Evolutionary conservation across 2,113 vertebrate genomes (phyloP).

Genomic region (Tinamus guttatus): DNA sequence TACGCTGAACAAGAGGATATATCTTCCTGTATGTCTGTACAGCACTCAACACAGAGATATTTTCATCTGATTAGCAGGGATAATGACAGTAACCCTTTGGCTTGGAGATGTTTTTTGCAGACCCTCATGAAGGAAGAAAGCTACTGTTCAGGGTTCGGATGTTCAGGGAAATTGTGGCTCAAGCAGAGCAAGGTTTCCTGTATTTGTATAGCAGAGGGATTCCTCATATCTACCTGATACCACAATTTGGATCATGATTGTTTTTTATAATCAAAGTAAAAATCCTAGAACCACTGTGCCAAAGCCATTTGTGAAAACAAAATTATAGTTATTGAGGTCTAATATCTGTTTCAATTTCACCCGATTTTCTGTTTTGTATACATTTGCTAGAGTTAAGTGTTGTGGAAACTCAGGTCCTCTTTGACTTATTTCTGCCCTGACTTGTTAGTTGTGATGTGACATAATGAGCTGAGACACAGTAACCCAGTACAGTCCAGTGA

Average conservation of each 20-base stretch:
- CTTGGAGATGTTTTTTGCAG: neutral
- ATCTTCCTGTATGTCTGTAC: neutral
- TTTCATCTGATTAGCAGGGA: neutral
- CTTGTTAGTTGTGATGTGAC: neutral
- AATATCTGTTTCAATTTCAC: neutral
- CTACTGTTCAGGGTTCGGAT: neutral
- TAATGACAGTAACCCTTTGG: neutral
- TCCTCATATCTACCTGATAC: neutral
- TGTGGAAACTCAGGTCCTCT: neutral
- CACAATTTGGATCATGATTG: neutral
- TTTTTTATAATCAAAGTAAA: neutral
- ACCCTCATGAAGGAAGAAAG: neutral
- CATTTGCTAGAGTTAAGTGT: neutral
- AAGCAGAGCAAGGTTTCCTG: neutral
- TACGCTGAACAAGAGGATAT: neutral
- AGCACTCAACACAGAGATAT: fast-evolving
- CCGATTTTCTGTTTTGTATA: neutral
- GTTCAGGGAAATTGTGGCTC: neutral
- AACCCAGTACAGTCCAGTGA: neutral
- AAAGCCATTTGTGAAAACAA: neutral
- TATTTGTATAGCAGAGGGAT: neutral
- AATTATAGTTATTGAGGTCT: fast-evolving
- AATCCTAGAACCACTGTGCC: neutral
- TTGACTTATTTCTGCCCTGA: conserved; percentile 1
- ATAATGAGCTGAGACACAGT: neutral